phyloP scores from a whole-genome alignment of 1,140 invertebrate species.

The Drepana arcuata region DNA sequence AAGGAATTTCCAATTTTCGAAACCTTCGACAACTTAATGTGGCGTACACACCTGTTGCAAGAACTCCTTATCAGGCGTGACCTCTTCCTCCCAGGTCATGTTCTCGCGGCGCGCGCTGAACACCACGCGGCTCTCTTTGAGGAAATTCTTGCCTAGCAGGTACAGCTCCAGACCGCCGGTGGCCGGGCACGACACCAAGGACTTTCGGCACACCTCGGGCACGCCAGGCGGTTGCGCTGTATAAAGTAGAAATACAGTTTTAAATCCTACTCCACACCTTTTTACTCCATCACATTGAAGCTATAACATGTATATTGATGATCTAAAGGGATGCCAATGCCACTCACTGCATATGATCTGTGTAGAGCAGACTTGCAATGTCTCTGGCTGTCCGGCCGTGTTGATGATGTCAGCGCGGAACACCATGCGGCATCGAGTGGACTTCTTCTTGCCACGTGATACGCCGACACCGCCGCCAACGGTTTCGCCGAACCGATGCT shows the following conservation, averaged over 20 bases:
- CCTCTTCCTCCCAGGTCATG: slow-evolving; percentile 82
- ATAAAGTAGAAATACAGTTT: slow-evolving; percentile 23
- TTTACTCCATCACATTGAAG: too few species aligned
- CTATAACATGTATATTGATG: too few species aligned
- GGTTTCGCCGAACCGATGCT: slow-evolving; percentile 88
- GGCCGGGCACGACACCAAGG: slow-evolving; percentile 83
- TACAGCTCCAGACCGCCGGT: slow-evolving; percentile 92
- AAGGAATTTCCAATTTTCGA: too few species aligned
- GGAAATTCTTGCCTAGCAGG: slow-evolving; percentile 96
- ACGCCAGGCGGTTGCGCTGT: slow-evolving; percentile 95
- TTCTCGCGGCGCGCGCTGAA: slow-evolving; percentile 81
- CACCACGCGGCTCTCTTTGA: slow-evolving; percentile 92
- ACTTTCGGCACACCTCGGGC: slow-evolving; percentile 96
- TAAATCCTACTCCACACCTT: too few species aligned
- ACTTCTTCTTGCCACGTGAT: slow-evolving; percentile 92
- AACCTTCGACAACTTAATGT: too few species aligned
- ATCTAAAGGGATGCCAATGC: background rate
- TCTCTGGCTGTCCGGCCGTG: slow-evolving; percentile 82
- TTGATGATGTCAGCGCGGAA: slow-evolving; percentile 88
- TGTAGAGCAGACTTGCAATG: slow-evolving; percentile 92
- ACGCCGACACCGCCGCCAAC: slow-evolving; percentile 70
- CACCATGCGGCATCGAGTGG: slow-evolving; percentile 94
- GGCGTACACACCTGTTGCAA: slow-evolving; percentile 79
- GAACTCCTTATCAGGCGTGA: slow-evolving; percentile 87
- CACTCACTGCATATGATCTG: slow-evolving; percentile 96